These are phyloP conservation scores for Takifugu bimaculatus DNA, from an alignment of 2,113 vertebrate species.

Conservation along the genomic window DNA sequence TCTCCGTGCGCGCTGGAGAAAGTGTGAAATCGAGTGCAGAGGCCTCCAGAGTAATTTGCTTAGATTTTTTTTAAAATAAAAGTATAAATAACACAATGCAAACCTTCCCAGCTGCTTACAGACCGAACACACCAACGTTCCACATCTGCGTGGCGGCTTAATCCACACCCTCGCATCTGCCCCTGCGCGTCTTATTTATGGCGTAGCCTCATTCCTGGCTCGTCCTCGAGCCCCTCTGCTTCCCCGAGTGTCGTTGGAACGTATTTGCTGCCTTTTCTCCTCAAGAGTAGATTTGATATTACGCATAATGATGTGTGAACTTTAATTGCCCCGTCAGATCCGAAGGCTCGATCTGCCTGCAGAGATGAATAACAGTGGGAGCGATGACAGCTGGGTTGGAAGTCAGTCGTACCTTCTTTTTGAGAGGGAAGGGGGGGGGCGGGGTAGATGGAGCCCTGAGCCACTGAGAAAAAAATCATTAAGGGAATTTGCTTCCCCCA, in stretches of 20 bases:
- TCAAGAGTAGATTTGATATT: not conserved
- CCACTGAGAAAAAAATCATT: conserved; percentile 50
- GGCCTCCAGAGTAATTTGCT: too few relatives aligned
- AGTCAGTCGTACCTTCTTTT: conserved; percentile 32
- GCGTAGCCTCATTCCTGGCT: conserved; percentile 2
- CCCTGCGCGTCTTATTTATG: conserved; percentile 9
- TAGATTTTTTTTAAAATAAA: too few relatives aligned
- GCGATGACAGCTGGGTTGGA: conserved; percentile 30
- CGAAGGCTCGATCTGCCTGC: conserved; percentile 18
- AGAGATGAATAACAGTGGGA: conserved; percentile 18
- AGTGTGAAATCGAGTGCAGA: too few relatives aligned
- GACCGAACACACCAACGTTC: conserved; percentile 15
- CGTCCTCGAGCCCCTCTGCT: not conserved
- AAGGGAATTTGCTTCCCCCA: conserved; percentile 49
- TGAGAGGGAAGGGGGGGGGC: conserved; percentile 2
- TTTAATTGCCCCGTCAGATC: conserved; percentile 16
- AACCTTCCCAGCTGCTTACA: conserved; percentile 31
- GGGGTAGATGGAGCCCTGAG: conserved; percentile 39
- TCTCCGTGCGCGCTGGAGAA: too few relatives aligned
- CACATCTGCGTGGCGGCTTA: conserved; percentile 19
- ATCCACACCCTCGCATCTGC: conserved; percentile 34
- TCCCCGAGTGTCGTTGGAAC: not conserved
- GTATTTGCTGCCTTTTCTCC: too few relatives aligned
- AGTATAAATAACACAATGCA: too few relatives aligned
- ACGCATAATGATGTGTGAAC: not conserved